phyloP scores from a whole-genome alignment of 2,888 invertebrate species.

The Drosophila eohydei region DNA sequence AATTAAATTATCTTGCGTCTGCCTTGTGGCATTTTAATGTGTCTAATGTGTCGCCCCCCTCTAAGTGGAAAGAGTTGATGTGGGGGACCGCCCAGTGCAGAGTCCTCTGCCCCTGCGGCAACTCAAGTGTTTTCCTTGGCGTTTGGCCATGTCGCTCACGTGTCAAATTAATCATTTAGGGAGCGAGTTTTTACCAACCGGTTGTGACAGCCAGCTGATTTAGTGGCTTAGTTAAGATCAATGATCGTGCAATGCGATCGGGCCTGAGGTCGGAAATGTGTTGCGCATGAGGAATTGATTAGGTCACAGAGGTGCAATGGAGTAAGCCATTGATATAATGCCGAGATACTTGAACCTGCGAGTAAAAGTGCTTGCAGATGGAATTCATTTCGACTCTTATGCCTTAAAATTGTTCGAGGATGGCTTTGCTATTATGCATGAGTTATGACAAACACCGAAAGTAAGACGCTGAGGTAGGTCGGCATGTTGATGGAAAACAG shows the following conservation, averaged over 20 bases:
- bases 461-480: conserved; percentile 36
- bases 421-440: conserved; percentile 24
- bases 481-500: neutral
- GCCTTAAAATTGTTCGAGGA: conserved; percentile 8
- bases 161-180: conserved; percentile 76
- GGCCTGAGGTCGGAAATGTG: conserved; percentile 11
- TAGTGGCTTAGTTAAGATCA: conserved; percentile 59
- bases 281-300: conserved; percentile 48
- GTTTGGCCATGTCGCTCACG: conserved; percentile 70
- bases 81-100: conserved; percentile 65
- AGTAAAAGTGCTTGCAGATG: conserved; percentile 28
- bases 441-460: conserved; percentile 13
- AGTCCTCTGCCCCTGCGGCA: conserved; percentile 6
- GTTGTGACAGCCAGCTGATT: conserved; percentile 71
- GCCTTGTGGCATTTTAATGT: conserved; percentile 78
- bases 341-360: conserved; percentile 10
- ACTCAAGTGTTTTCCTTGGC: conserved; percentile 55
- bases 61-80: conserved; percentile 65
- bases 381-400: conserved; percentile 30
- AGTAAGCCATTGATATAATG: conserved; percentile 11
- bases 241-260: conserved; percentile 42
- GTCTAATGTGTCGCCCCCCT: conserved; percentile 69
- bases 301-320: conserved; percentile 18
- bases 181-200: conserved; percentile 13
- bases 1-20: conserved; percentile 68